Evolutionary conservation across 2,888 invertebrate species (phyloP), one percentile per base, ranked within the genome.

Genomic region (Netelia fuscicornis): DNA sequence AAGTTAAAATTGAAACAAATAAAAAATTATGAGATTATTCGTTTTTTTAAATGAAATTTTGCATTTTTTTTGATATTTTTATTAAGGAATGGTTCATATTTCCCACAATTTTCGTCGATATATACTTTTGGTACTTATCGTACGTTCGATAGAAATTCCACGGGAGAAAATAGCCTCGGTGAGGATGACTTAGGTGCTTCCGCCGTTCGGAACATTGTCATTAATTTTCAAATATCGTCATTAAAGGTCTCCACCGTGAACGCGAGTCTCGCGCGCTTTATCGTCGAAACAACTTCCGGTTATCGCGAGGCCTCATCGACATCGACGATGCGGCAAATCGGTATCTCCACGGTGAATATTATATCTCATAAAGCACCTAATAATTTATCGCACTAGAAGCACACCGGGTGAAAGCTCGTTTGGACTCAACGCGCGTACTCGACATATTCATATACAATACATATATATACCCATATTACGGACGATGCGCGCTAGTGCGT

Each of bases 171-270:
- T 78, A 56, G 30, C 54, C n/a, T 54, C n/a, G 58, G 58, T 58
- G 20, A 20, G 42, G 54, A 64, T 64, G 56, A 65, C 42, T 20
- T 20, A 23, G 54, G 23, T 52, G 60, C 37, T 54, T 60, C 58
- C 64, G 60, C 67, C n/a, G 71, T 6, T 64, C 23, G 56, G 44
- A 17, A 23, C 20, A 44, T 78, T 67, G 58, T 76, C 80, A 83
- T 75, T 83, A 76, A 80, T 79, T 80, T 68, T 71, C 58, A 83
- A 83, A 37, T 76, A 83, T 80, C 79, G 25, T 52, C 83, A 83
- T 80, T 76, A 71, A 48, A 44, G 62, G n/a, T 25, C 54, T 60
- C 20, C 37, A 37, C 6, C 17, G 48, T 48, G 58, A 42, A 30
- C 52, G 64, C 52, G 54, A 48, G 64, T 10, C 48, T 11, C 10